Conservation (phyloP, 2,797 vertebrate species). For the Karalla daura region DNA sequence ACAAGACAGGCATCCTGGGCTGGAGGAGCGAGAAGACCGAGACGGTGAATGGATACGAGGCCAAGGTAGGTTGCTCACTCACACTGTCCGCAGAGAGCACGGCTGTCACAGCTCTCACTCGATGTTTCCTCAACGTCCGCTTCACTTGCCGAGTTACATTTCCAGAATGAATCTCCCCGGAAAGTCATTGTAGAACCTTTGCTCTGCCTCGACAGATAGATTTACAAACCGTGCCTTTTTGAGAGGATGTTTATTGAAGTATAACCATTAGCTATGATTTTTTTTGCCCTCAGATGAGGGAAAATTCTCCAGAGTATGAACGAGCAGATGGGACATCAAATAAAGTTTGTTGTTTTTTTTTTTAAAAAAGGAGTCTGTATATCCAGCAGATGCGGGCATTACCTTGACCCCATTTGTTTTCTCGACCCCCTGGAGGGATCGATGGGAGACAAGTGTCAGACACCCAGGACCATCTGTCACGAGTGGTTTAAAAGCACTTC, state of each 20-base stretch:
- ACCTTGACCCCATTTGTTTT: conserved; percentile 58
- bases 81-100: conserved; percentile 24
- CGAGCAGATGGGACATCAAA: conserved; percentile 24
- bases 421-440: conserved; percentile 33
- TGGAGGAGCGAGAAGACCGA: conserved; percentile 98
- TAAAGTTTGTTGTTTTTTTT: too few species aligned
- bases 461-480: conserved; percentile 51
- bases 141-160: conserved; percentile 17
- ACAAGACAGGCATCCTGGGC: conserved; percentile 96
- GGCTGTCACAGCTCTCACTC: conserved; percentile 9
- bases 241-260: background rate
- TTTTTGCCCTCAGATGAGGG: background rate
- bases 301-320: conserved; percentile 5
- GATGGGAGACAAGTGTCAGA: conserved; percentile 53
- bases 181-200: conserved; percentile 25
- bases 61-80: conserved; percentile 87
- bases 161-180: conserved; percentile 14
- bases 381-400: background rate
- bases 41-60: conserved; percentile 94
- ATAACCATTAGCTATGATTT: background rate
- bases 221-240: background rate
- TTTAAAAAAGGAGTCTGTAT: background rate
- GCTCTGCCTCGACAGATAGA: background rate
- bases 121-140: conserved; percentile 33
- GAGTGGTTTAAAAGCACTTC: conserved; percentile 49